phyloP scores from a whole-genome alignment of 2,888 invertebrate species.

The Linyphia triangularis region DNA sequence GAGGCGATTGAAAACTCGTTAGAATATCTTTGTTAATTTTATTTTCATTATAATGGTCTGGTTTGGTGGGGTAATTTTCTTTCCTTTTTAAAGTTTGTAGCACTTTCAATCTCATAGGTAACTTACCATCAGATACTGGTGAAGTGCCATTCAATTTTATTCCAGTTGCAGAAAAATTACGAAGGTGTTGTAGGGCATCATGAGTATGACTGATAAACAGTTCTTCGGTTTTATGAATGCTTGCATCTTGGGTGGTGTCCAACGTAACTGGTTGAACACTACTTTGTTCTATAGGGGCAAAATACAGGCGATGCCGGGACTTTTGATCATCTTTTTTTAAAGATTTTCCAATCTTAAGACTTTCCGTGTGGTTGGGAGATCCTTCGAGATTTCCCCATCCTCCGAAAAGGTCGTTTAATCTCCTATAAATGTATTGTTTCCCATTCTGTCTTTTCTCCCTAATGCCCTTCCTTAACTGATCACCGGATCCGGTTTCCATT shows the following conservation, averaged over 20 bases:
- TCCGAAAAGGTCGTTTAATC: conserved; percentile 14
- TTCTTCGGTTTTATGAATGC: background rate
- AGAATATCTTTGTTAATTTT: too few species aligned
- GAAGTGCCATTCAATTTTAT: too few species aligned
- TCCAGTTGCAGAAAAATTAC: too few species aligned
- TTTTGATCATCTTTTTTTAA: background rate
- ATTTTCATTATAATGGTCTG: too few species aligned
- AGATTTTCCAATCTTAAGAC: background rate
- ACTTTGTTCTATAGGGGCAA: background rate
- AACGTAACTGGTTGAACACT: background rate
- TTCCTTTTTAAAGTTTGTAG: too few species aligned
- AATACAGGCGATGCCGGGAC: background rate
- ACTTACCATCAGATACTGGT: too few species aligned
- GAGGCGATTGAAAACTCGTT: too few species aligned
- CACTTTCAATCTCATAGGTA: too few species aligned
- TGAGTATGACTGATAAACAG: background rate
- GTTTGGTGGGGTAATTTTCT: too few species aligned
- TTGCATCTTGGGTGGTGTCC: background rate
- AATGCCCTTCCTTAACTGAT: conserved; percentile 48
- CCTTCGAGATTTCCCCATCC: background rate
- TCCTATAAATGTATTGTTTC: conserved; percentile 21
- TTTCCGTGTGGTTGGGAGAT: background rate
- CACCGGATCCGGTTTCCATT: conserved; percentile 32
- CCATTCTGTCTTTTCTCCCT: background rate
- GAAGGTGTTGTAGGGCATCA: too few species aligned